Conservation (phyloP, 2,797 vertebrate genomes). For the Centroberyx gerrardi region DNA sequence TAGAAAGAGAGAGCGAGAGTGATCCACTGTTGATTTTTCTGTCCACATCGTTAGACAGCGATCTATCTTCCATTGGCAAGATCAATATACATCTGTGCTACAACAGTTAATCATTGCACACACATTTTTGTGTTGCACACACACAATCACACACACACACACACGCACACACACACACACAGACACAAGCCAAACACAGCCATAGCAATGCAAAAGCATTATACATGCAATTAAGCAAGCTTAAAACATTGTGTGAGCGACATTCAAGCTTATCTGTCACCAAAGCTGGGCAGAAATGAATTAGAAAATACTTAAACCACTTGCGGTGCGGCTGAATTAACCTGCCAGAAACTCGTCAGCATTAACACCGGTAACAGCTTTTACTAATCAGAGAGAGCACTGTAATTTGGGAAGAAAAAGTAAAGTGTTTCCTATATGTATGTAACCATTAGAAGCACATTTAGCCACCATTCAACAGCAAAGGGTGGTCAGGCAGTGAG, state of each 20-base stretch:
- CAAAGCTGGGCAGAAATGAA: conserved; percentile 6
- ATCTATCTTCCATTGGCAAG: conserved; percentile 39
- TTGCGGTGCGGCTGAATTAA: conserved; percentile 31
- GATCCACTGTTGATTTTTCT: conserved; percentile 45
- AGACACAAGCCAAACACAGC: not conserved
- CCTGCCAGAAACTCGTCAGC: conserved; percentile 24
- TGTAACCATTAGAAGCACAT: conserved; percentile 11
- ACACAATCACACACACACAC: not conserved
- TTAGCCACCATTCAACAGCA: conserved; percentile 4
- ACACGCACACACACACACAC: not conserved
- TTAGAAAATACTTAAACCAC: conserved; percentile 38
- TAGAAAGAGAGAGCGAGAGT: conserved; percentile 11
- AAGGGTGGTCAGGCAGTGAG: too few relatives aligned
- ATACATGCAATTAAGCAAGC: conserved; percentile 17
- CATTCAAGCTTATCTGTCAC: conserved; percentile 39
- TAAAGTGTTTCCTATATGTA: conserved; percentile 7
- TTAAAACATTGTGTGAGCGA: conserved; percentile 49
- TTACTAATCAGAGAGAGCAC: conserved; percentile 29
- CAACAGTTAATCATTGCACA: conserved; percentile 35
- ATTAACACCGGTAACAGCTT: conserved; percentile 47
- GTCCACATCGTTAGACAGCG: conserved; percentile 16
- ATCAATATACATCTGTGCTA: conserved; percentile 45
- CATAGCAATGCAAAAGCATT: conserved; percentile 4
- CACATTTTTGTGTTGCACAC: conserved; percentile 16
- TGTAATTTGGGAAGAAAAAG: not conserved